Base-by-base conservation (phyloP, 2,888 invertebrate genomes). In the Notocelia uddmanniana region DNA sequence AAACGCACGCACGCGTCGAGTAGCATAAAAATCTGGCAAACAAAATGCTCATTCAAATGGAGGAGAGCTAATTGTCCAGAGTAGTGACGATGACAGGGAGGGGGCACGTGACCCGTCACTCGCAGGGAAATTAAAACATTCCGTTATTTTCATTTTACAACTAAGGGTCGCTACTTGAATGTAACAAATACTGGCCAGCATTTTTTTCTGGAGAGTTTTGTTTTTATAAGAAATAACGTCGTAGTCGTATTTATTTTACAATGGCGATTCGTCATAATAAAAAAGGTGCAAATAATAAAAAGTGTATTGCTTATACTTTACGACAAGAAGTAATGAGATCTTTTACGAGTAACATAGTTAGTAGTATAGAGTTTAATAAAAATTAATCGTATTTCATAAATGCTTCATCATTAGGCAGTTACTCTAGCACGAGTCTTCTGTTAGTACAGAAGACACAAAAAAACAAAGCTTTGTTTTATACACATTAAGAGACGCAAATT, bases 51-150 rank as follows among this genome's bases (percentile, higher is more conserved):
- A 72, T 72, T 72, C 72, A 72, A 54, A 54, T 55, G 64, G 64
- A 60, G 55, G 62, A 62, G 21, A 48, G 68, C 91, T 93, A 92
- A 93, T 93, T 93, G 92, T 92, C 87, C 90, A 80, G 81, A 81
- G 90, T 88, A 91, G 90, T 92, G 92, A 91, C 80, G 88, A 91
- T 91, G 92, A 90, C 92, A 91, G 91, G 76, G 45, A 45, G 78
- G 81, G 84, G 84, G 78, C 94, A 94, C 94, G 94, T 93, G 94
- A 92, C 94, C 94, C 90, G 94, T 94, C 94, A 94, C 86, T 89
- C 86, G 90, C 94, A 94, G 94, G 84, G 88, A 93, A 93, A 93
- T 94, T 93, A 93, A 93, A 94, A 92, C 92, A 93, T 93, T 92
- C 92, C 90, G 88, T 88, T 92, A 92, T 92, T 91, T 91, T 87